Evolutionary conservation across 64 coral and sea anemone species (phyloP), one percentile per base, ranked within the genome.

Genomic region (Montipora efflorescens): DNA sequence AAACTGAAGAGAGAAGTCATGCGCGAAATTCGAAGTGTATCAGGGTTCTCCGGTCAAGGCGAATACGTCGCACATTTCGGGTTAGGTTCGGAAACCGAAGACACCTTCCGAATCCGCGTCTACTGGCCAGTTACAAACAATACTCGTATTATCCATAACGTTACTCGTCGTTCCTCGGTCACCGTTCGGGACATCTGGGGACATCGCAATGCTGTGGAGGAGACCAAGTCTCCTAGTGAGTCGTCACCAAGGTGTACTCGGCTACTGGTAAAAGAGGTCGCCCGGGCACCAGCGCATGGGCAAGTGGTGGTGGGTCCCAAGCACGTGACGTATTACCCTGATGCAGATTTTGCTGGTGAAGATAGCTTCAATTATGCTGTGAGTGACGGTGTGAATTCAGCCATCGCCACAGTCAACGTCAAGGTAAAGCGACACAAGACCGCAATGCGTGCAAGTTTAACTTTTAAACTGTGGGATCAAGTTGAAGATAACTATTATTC

Each of bases 71-170:
- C 90, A 23, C 98, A 99, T 47, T 99, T 86, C 66, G 98, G 98
- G 11, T 77, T 99, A 44, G 98, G 92, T 22, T 74, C 66, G 9
- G 98, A 99, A 75, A 94, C 82, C 70, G 92, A 82, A 22, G 86
- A 84, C 22, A 79, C 74, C 49, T 99, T 99, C 16, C 93, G 80
- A 55, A 70, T 99, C 12, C 92, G 98, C 2, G 87, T 99, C 13
- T 86, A 99, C 72, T 99, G 98, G 98, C 98, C 98, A 18, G 98
- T 96, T 14, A 99, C 92, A n/a, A 99, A 99, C 90, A 99, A 96
- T 69, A 99, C 98, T 19, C 93, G 98, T 67, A 94, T 99, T 18
- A 95, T 99, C 21, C 66, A 96, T 45, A 90, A 95, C 80, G 98
- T 99, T 49, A 84, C 89, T 4, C 83, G 98, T 20, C 80, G 98